Evolutionary conservation across 2,888 invertebrate genomes (phyloP).

Genomic region (Acleris emargana): DNA sequence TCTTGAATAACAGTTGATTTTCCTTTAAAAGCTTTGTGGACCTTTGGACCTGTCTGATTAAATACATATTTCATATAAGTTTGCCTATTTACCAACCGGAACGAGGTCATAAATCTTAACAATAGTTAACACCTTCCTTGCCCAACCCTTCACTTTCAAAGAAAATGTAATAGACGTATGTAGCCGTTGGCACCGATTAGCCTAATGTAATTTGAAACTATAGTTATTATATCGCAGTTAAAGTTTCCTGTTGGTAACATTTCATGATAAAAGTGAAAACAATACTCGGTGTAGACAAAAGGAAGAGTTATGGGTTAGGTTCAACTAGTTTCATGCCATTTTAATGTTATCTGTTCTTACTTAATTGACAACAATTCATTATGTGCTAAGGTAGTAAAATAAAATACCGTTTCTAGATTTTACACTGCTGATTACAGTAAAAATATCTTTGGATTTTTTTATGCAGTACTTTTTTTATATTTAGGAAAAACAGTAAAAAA

Average conservation of each 20-base stretch:
- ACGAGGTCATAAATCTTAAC: slow-evolving; percentile 29
- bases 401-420: too few relatives aligned
- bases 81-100: slow-evolving; percentile 33
- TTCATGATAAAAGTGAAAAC: neutral
- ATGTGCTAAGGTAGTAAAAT: too few relatives aligned
- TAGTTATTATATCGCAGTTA: too few relatives aligned
- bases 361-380: too few relatives aligned
- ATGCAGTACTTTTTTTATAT: too few relatives aligned
- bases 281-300: neutral
- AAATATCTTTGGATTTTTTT: too few relatives aligned
- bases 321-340: too few relatives aligned
- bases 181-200: neutral
- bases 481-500: too few relatives aligned
- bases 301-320: too few relatives aligned
- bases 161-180: too few relatives aligned
- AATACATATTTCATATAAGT: slow-evolving; percentile 29
- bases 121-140: slow-evolving; percentile 23
- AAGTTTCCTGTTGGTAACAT: neutral
- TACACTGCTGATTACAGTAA: too few relatives aligned
- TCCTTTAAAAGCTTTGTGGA: neutral
- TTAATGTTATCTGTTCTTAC: too few relatives aligned
- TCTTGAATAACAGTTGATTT: neutral
- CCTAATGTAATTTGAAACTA: neutral
- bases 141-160: neutral
- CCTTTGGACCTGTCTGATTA: slow-evolving; percentile 9